A percentile compares a stretch with the other conserved stretches of the same genome.
phyloP scores from a whole-genome alignment of 2,113 vertebrate genomes.

The Sardina pilchardus region DNA sequence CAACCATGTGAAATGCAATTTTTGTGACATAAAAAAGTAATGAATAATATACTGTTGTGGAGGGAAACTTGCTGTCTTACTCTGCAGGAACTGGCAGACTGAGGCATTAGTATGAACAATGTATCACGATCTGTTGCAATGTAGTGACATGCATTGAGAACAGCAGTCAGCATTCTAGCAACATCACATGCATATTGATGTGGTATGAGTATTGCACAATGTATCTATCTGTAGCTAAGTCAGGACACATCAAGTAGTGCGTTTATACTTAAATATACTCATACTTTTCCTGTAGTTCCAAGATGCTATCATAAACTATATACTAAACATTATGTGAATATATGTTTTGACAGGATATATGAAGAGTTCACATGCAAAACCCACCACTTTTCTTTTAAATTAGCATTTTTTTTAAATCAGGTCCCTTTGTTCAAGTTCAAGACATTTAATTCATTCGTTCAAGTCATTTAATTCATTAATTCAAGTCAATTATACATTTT shows the following conservation, averaged over 20 bases:
- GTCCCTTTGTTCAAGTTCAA: too few species aligned
- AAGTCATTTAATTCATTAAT: too few species aligned
- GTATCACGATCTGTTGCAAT: background rate
- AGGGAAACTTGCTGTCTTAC: too few species aligned
- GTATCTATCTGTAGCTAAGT: too few species aligned
- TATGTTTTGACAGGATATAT: background rate
- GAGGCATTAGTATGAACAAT: background rate
- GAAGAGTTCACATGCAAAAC: too few species aligned
- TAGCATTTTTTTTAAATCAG: too few species aligned
- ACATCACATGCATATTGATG: background rate
- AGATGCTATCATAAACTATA: background rate
- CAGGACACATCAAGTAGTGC: background rate
- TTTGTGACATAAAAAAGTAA: too few species aligned
- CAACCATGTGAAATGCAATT: too few species aligned
- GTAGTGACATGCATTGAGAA: background rate
- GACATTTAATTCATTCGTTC: too few species aligned
- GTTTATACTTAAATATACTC: background rate
- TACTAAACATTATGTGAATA: background rate
- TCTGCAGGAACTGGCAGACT: background rate
- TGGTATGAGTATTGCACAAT: background rate
- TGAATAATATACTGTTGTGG: too few species aligned
- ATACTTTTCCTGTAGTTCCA: background rate
- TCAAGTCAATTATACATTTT: too few species aligned
- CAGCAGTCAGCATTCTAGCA: background rate
- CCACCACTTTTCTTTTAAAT: too few species aligned